Base-by-base conservation (phyloP, 35 echinoderm and acorn worm species). In the Heliocidaris tuberculata region DNA sequence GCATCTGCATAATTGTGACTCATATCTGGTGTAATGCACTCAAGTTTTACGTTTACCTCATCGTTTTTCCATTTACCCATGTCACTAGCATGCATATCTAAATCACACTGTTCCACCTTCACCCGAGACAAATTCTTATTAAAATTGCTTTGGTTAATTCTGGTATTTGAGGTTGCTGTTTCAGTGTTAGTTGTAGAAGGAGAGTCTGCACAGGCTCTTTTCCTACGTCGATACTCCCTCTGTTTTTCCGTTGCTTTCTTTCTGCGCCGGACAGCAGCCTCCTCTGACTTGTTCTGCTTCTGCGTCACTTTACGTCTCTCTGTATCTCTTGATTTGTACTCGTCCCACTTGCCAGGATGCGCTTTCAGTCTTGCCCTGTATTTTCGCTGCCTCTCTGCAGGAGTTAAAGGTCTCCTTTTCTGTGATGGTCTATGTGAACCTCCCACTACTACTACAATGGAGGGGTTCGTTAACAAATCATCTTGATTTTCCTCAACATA, bases 351-450 rank as follows among this genome's bases (percentile, higher is more conserved):
- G 11, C 27, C 50, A 7, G 91, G 16, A 3, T 32, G 0, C 30
- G 31, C 31, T 59, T 59, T 93, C 19, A 56, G n/a, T 48, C 27
- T 93, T 31, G 31, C 91, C 48, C 91, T 32, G 48, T 93, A 93
- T 16, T 48, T 49, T 12, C 50, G 47, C 91, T 93, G 91, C 50
- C 91, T 49, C 50, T 93, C 91, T 49, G 91, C 91, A 52, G 91
- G 11, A 19, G 91, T 93, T 19, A 93, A 29, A 13, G 91, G 19
- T n/a, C 27, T 93, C 15, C 50, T 93, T 24, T 78, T 78, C 27
- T 19, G 21, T 7, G 65, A 27, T 78, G 21, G 65, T 78, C 27
- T n/a, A 78, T 78, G 65, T n/a, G 65, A 78, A n/a, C 65, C 65
- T 78, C 21, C 65, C 19, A n/a, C 65, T 7, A 78, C 0, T 24